These are phyloP conservation scores for Apotomis turbidana DNA, from an alignment of 2,888 invertebrate species.

Conservation along the genomic window DNA sequence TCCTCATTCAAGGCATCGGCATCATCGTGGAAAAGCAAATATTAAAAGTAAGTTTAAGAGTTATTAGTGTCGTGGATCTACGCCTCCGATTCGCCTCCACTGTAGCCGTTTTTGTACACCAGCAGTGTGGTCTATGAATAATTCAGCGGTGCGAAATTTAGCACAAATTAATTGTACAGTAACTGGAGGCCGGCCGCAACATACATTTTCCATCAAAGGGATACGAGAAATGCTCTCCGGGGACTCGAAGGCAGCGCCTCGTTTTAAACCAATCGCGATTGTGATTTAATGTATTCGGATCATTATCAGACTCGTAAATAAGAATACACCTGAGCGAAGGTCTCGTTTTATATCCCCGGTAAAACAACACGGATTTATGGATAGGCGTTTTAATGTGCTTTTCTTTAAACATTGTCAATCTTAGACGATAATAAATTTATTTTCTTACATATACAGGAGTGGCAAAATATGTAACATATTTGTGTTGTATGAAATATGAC, in stretches of 20 bases:
- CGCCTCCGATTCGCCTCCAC: constrained; percentile 7
- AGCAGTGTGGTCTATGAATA: constrained; percentile 48
- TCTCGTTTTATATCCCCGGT: neutral
- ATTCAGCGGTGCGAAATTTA: constrained; percentile 59
- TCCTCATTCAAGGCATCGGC: too few relatives aligned
- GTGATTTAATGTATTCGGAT: constrained; percentile 29
- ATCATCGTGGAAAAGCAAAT: neutral
- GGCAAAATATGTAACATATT: too few relatives aligned
- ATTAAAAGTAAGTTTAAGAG: constrained; percentile 9
- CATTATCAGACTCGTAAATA: constrained; percentile 15
- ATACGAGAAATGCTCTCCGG: constrained; percentile 52
- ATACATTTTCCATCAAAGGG: constrained; percentile 76
- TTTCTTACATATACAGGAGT: too few relatives aligned
- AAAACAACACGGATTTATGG: neutral
- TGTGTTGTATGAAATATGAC: too few relatives aligned
- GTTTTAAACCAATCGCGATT: constrained; percentile 29
- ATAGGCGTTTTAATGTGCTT: too few relatives aligned
- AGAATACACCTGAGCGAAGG: neutral
- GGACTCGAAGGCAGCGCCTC: constrained; percentile 39
- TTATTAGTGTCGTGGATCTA: constrained; percentile 18
- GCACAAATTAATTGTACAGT: constrained; percentile 69
- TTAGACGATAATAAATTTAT: too few relatives aligned
- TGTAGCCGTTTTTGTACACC: constrained; percentile 41
- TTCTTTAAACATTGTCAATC: too few relatives aligned
- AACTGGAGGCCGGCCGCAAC: constrained; percentile 64